Evolutionary conservation across 2,888 invertebrate genomes (phyloP).

Genomic region (Amblyjoppa proteus): DNA sequence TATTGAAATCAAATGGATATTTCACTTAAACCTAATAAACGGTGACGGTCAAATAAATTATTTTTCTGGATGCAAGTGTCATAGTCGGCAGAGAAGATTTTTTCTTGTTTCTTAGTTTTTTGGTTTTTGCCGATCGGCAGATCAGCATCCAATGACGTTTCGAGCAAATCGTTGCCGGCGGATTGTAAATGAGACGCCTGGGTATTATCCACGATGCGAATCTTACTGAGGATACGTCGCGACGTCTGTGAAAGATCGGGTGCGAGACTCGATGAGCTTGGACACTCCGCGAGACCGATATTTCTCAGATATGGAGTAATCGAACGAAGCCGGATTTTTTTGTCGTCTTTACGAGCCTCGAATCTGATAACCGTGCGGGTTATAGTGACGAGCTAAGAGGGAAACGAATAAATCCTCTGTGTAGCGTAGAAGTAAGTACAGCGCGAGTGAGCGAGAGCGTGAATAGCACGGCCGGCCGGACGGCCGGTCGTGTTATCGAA

Average conservation of each 20-base stretch:
- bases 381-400: constrained; percentile 2
- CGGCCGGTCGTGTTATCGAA: constrained; percentile 53
- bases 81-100: neutral
- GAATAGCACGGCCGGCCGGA: constrained; percentile 17
- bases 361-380: constrained; percentile 46
- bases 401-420: constrained; percentile 23
- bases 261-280: neutral
- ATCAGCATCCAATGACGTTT: neutral
- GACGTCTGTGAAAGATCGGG: neutral
- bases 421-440: constrained; percentile 6
- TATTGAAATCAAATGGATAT: no score
- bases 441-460: neutral
- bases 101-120: no score
- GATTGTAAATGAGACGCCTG: neutral
- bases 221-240: neutral
- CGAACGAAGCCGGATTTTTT: constrained; percentile 33
- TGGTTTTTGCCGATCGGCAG: neutral
- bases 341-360: constrained; percentile 48
- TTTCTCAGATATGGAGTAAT: constrained; percentile 18
- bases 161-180: neutral
- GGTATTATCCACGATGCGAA: neutral
- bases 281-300: neutral
- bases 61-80: no score
- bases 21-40: no score
- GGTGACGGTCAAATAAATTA: no score